Base-by-base conservation (phyloP, 2,797 vertebrate species). In the Malacoraja senta region DNA sequence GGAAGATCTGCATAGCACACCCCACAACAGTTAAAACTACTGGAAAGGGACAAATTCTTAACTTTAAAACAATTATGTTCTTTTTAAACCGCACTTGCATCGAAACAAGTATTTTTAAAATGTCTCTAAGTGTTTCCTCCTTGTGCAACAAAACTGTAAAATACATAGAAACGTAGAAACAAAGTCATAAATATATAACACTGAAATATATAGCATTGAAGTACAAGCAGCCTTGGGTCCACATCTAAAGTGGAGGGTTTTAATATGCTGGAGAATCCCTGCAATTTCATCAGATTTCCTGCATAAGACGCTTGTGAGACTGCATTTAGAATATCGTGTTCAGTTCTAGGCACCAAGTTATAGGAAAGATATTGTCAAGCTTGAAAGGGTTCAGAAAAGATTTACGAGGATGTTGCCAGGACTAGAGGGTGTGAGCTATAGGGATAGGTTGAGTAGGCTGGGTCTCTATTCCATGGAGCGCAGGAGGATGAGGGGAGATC, bases 1-100 rank as follows among this genome's bases (percentile, higher is more conserved):
- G 90, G 90, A n/a, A 17, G 26, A 17, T 53, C 24, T 9, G 0
- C 38, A 76, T 26, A 2, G 15, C 90, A 92, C 71, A 76, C 90
- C 71, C 72, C 71, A n/a, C 90, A 76, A 76, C 35, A 72, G 71
- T 86, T 86, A n/a, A 72, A 72, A 72, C 32, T 61, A 68, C 86
- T 19, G 15, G n/a, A 13, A 68, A 68, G n/a, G n/a, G n/a, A 65
- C n/a, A 63, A 7, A 63, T 72, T 38, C 12, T 15, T 3, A 91
- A 91, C 38, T 26, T 68, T 26, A 1, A 44, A 92, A 58, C 90
- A 92, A 76, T 29, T 53, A 53, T 10, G 90, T 32, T 35, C 21
- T 88, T 63, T 21, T 86, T 63, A 61, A 61, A 10, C 2, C 1
- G 71, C 44, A 35, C n/a, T 32, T 21, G n/a, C n/a, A 88, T 19